Evolutionary conservation across 2,113 vertebrate genomes (phyloP).

Genomic region (Campylomormyrus tamandua): DNA sequence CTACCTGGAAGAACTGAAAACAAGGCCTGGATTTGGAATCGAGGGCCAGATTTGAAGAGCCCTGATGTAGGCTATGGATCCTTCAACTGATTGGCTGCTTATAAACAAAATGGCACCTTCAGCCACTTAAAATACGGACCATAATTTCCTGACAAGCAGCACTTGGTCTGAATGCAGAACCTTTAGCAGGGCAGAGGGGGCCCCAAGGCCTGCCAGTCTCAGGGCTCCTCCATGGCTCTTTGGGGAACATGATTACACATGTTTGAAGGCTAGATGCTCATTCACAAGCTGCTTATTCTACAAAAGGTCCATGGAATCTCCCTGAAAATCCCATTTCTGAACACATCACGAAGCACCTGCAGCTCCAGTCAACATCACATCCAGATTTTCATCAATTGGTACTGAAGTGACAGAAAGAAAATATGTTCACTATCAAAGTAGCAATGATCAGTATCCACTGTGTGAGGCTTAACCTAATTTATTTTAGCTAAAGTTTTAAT

Average conservation of each 20-base stretch:
- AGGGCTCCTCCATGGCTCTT: conserved; percentile 16
- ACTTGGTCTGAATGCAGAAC: background rate
- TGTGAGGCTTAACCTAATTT: background rate
- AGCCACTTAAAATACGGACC: background rate
- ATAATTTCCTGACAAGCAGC: background rate
- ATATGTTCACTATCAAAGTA: background rate
- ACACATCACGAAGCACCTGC: conserved; percentile 1
- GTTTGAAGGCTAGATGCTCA: conserved; percentile 4
- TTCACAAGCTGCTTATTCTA: conserved; percentile 29
- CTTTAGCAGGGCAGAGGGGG: background rate
- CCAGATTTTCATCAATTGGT: background rate
- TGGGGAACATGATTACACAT: conserved; percentile 25
- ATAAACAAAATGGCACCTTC: background rate
- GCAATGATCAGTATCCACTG: background rate
- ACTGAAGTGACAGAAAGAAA: background rate
- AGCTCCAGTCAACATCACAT: background rate
- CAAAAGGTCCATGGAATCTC: conserved; percentile 46
- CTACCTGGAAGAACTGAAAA: background rate
- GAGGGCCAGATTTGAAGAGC: background rate
- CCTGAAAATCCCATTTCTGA: conserved; percentile 33
- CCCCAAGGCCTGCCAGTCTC: background rate
- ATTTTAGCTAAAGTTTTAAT: background rate
- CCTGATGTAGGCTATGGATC: background rate
- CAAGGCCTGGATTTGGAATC: background rate
- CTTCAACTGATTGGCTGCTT: background rate